phyloP scores from a whole-genome alignment of 2,113 vertebrate genomes.

The Amia ocellicauda region DNA sequence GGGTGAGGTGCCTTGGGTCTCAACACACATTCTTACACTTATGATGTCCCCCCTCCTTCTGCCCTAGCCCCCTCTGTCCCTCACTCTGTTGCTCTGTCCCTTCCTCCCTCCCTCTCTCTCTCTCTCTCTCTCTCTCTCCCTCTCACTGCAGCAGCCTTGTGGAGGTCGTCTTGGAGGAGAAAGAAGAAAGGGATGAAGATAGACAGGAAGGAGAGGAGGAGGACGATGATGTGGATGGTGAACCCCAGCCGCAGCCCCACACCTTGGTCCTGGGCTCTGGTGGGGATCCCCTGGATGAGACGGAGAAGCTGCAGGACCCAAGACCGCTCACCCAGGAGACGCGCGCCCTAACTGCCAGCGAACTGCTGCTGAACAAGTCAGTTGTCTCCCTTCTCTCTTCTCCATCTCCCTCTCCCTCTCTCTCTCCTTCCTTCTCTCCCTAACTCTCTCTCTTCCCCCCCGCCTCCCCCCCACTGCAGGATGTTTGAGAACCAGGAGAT shows the following conservation, averaged over 20 bases:
- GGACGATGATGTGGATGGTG: conserved; percentile 6
- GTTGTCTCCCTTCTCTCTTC: conserved; percentile 22
- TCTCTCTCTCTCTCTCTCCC: neutral
- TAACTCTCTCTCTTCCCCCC: neutral
- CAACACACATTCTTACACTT: no score
- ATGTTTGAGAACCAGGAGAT: conserved; percentile 57
- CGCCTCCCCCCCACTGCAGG: conserved; percentile 28
- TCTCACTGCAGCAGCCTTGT: neutral
- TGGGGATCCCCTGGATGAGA: conserved; percentile 27
- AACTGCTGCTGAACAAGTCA: conserved; percentile 68
- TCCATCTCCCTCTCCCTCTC: neutral
- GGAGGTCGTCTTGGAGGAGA: conserved; percentile 8
- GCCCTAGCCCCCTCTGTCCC: no score
- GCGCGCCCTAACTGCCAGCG: conserved; percentile 57
- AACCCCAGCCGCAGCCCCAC: conserved; percentile 4
- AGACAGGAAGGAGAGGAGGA: conserved; percentile 13
- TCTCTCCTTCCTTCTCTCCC: neutral
- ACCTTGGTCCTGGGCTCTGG: conserved; percentile 30
- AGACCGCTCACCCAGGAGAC: conserved; percentile 47
- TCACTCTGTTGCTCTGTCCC: neutral
- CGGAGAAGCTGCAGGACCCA: conserved; percentile 34
- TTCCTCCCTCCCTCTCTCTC: no score
- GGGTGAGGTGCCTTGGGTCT: conserved; percentile 56
- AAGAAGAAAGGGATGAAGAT: conserved; percentile 14
- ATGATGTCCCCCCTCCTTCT: no score